phyloP scores from a whole-genome alignment of 2,888 invertebrate genomes.

The Lasioglossum oenotherae region DNA sequence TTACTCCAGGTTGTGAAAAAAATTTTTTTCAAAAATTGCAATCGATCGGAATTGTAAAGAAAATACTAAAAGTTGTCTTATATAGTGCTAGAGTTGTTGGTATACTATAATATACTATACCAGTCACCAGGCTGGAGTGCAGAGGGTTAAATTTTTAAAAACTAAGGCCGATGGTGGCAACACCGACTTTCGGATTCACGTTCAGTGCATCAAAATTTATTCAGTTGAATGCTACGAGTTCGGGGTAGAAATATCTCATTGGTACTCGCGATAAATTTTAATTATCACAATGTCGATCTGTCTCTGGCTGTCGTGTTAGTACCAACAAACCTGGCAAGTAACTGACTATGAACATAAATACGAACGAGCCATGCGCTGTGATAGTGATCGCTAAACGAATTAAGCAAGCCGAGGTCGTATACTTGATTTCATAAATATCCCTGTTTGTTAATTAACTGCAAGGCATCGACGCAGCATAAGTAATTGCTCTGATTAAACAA shows the following conservation, averaged over 20 bases:
- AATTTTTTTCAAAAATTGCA: too few species aligned
- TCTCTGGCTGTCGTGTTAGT: neutral
- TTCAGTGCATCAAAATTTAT: neutral
- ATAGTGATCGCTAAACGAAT: conserved; percentile 39
- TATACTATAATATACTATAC: too few species aligned
- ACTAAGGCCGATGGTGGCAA: neutral
- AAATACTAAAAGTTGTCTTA: too few species aligned
- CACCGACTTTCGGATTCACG: neutral
- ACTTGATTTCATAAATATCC: conserved; percentile 35
- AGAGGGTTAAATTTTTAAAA: neutral
- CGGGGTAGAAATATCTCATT: neutral
- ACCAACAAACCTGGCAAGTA: neutral
- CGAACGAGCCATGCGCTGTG: neutral
- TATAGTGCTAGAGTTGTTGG: too few species aligned
- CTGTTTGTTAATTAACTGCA: conserved; percentile 31
- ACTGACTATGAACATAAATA: neutral
- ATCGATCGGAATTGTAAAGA: too few species aligned
- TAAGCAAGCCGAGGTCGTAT: conserved; percentile 41
- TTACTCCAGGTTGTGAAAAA: too few species aligned
- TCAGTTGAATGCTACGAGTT: neutral
- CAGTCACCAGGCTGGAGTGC: too few species aligned
- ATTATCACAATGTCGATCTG: neutral
- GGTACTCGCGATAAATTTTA: neutral
- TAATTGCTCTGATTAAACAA: neutral
- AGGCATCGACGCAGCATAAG: conserved; percentile 20